Conservation (phyloP, 2,113 vertebrate genomes). For the Pollimyrus isidori region DNA sequence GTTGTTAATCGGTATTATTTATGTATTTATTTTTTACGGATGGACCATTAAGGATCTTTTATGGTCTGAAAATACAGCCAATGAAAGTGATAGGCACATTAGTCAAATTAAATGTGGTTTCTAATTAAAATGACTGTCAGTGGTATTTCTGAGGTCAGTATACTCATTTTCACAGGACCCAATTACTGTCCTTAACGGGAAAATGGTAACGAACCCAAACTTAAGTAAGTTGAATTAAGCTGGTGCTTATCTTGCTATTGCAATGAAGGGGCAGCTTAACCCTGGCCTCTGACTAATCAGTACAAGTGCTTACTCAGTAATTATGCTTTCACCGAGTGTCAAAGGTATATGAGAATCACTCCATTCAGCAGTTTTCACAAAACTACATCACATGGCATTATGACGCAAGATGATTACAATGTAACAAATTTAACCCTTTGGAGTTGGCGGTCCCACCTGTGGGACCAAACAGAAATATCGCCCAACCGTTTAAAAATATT, state of each 20-base stretch:
- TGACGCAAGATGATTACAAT: neutral
- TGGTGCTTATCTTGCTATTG: slow-evolving; percentile 11
- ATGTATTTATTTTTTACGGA: neutral
- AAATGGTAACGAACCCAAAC: neutral
- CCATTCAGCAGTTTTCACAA: neutral
- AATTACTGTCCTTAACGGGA: neutral
- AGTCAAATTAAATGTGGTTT: slow-evolving; percentile 1
- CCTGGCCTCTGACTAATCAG: slow-evolving; percentile 7
- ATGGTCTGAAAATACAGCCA: neutral
- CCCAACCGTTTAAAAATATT: no score
- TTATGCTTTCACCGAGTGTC: neutral
- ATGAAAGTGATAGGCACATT: neutral
- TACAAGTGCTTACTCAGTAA: slow-evolving; percentile 12
- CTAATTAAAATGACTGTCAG: slow-evolving; percentile 11
- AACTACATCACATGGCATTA: neutral
- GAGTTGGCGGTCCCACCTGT: no score
- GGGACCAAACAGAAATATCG: no score
- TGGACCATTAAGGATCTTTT: neutral
- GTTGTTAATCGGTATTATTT: neutral
- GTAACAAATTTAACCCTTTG: neutral
- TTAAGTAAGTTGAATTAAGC: neutral
- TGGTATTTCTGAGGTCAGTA: neutral
- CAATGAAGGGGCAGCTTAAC: neutral
- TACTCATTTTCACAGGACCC: neutral
- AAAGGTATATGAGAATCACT: slow-evolving; percentile 6